Percentiles rank a stretch among this genome's conserved stretches.
These are phyloP conservation scores for Lasioglossum baleicum DNA, from an alignment of 1,140 invertebrate genomes.

Conservation along the genomic window DNA sequence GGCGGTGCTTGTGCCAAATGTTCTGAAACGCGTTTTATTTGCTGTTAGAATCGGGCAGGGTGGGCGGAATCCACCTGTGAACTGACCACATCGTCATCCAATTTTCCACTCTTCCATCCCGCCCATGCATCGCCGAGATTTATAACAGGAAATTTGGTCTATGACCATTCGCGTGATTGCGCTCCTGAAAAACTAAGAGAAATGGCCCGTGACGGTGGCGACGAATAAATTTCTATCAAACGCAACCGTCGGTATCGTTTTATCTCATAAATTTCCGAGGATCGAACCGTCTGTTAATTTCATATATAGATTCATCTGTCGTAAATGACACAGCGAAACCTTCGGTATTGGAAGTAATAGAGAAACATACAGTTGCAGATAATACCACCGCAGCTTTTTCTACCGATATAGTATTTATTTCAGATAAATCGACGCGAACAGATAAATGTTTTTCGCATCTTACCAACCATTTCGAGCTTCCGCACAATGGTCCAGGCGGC, in stretches of 20 bases:
- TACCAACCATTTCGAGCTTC: too few species aligned
- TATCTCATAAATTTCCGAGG: neutral
- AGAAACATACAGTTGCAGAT: too few species aligned
- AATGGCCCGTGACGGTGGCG: neutral
- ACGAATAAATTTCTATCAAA: constrained; percentile 11
- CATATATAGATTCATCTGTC: neutral
- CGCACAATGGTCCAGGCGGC: too few species aligned
- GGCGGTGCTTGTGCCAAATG: constrained; percentile 12
- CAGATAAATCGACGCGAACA: too few species aligned
- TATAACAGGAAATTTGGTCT: constrained; percentile 49
- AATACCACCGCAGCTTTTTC: too few species aligned
- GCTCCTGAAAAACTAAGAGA: constrained; percentile 19
- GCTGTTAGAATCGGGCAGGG: constrained; percentile 4
- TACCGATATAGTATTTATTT: too few species aligned
- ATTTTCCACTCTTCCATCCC: constrained; percentile 54
- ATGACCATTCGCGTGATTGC: constrained; percentile 32
- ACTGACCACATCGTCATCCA: constrained; percentile 50
- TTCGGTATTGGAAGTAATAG: too few species aligned
- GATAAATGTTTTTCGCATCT: too few species aligned
- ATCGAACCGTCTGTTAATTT: neutral
- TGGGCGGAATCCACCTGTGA: constrained; percentile 25
- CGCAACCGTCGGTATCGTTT: neutral
- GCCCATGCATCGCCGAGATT: constrained; percentile 43
- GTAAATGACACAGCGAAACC: too few species aligned
- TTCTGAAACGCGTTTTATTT: constrained; percentile 30